phyloP scores from a whole-genome alignment of 2,797 vertebrate genomes.

The Taeniopygia guttata region DNA sequence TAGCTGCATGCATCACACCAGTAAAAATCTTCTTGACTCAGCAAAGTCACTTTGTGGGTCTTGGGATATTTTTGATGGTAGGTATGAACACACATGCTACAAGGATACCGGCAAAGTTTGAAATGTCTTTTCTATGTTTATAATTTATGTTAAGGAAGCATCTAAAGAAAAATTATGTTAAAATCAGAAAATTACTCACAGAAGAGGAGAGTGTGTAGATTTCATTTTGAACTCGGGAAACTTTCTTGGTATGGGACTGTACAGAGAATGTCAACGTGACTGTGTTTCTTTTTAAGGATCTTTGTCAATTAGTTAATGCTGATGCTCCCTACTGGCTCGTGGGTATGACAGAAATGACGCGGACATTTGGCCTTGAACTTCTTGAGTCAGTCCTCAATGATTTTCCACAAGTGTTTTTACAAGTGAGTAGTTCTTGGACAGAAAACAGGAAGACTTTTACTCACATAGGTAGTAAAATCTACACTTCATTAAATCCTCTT shows the following conservation, averaged over 20 bases:
- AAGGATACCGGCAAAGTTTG: background rate
- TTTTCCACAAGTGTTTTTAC: constrained; percentile 94
- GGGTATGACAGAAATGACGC: constrained; percentile 99
- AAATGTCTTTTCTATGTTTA: background rate
- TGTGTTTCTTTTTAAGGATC: constrained; percentile 81
- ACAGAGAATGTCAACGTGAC: background rate
- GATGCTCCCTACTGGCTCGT: constrained; percentile 99
- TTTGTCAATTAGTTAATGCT: constrained; percentile 97
- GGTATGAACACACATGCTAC: background rate
- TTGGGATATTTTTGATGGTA: background rate
- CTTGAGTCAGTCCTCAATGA: constrained; percentile 97
- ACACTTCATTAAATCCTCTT: background rate
- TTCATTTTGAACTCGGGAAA: background rate
- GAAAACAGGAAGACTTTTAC: background rate
- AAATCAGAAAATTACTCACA: background rate
- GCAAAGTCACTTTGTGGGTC: background rate
- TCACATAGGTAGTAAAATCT: background rate
- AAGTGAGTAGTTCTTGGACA: constrained; percentile 75
- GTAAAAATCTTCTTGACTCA: background rate
- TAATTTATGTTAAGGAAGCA: background rate
- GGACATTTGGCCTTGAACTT: constrained; percentile 95
- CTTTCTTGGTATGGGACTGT: background rate
- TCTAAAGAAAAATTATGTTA: background rate
- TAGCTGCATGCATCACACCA: background rate
- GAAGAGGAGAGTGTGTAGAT: background rate